A percentile compares a stretch with the other conserved stretches of the same genome.
These are phyloP conservation scores for Bombyx huttoni DNA, from an alignment of 2,888 invertebrate genomes.

Conservation along the genomic window DNA sequence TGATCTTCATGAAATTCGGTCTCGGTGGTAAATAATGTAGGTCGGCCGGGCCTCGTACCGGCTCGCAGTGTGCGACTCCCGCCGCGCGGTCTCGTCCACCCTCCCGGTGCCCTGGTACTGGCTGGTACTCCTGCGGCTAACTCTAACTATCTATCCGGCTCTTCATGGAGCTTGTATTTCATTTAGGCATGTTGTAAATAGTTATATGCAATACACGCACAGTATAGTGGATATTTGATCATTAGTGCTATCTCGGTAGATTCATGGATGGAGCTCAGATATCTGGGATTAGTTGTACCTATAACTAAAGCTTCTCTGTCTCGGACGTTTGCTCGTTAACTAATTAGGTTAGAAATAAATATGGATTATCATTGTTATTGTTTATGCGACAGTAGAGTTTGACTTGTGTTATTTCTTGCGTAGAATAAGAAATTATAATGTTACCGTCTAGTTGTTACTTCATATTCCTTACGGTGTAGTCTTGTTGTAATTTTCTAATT, in stretches of 20 bases:
- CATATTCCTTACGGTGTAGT: slow-evolving; percentile 38
- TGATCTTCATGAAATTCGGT: slow-evolving; percentile 95
- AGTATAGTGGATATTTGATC: slow-evolving; percentile 67
- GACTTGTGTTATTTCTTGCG: slow-evolving; percentile 38
- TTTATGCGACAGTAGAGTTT: slow-evolving; percentile 38
- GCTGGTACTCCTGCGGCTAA: slow-evolving; percentile 19
- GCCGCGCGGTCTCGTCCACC: slow-evolving; percentile 8
- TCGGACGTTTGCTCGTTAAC: slow-evolving; percentile 48
- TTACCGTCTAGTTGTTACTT: slow-evolving; percentile 45
- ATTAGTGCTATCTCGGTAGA: slow-evolving; percentile 61
- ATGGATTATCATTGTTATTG: slow-evolving; percentile 30
- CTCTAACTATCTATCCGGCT: slow-evolving; percentile 25
- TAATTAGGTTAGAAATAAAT: slow-evolving; percentile 42
- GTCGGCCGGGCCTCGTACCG: slow-evolving; percentile 33
- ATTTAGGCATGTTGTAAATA: slow-evolving; percentile 44
- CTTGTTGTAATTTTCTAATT: slow-evolving; percentile 38
- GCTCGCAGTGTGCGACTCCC: slow-evolving; percentile 4
- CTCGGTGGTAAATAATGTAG: slow-evolving; percentile 81
- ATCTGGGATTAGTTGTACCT: slow-evolving; percentile 40
- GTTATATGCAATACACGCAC: slow-evolving; percentile 68
- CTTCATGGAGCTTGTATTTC: slow-evolving; percentile 23
- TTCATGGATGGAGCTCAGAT: slow-evolving; percentile 49
- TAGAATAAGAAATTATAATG: slow-evolving; percentile 34
- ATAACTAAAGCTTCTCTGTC: slow-evolving; percentile 50
- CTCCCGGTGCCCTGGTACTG: slow-evolving; percentile 7